These are phyloP conservation scores for Steinernema feltiae DNA, from an alignment of 1,140 invertebrate genomes.

Conservation along the genomic window DNA sequence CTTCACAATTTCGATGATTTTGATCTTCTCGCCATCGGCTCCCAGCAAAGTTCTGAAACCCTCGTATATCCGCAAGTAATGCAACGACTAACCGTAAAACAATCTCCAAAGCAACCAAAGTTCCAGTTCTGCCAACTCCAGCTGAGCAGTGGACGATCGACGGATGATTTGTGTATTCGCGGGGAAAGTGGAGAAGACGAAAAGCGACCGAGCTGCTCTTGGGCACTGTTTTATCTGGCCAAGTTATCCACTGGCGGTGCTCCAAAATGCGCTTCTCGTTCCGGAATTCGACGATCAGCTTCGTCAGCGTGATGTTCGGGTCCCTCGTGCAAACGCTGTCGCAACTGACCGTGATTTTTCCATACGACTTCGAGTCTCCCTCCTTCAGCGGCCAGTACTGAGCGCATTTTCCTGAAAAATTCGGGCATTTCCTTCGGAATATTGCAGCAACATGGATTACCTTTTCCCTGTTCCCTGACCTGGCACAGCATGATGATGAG, in stretches of 20 bases:
- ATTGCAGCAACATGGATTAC: background rate
- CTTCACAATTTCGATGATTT: background rate
- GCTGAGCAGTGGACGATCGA: constrained; percentile 4
- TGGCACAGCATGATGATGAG: constrained; percentile 8
- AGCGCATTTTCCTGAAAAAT: background rate
- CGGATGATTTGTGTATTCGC: background rate
- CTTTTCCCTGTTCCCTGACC: background rate
- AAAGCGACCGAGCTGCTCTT: constrained; percentile 4
- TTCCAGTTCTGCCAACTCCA: background rate
- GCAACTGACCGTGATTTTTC: background rate
- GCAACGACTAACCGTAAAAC: background rate
- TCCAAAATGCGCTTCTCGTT: background rate
- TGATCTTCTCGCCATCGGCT: background rate
- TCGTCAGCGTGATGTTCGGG: background rate
- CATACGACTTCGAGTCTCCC: background rate
- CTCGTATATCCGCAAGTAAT: background rate
- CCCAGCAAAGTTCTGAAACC: background rate
- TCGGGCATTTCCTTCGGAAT: background rate
- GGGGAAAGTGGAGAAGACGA: background rate
- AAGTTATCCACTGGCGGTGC: background rate
- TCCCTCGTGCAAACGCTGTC: background rate
- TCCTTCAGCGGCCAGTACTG: background rate
- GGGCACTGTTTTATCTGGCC: background rate
- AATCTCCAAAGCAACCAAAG: background rate
- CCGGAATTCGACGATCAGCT: background rate